Conservation (phyloP, 2,113 vertebrate genomes). For the Empidonax traillii region DNA sequence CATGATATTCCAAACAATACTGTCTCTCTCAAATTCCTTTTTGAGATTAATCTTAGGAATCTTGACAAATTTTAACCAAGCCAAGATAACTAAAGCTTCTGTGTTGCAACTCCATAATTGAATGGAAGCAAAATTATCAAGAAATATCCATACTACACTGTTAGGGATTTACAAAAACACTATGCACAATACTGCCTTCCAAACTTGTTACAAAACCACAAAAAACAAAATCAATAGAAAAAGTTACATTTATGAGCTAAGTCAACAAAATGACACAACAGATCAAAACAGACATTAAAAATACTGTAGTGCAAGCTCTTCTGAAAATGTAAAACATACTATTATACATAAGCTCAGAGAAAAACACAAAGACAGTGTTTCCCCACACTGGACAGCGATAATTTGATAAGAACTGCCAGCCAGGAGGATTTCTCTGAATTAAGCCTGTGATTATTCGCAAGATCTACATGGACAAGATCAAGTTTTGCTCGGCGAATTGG, state of each 20-base stretch:
- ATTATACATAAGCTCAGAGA: background rate
- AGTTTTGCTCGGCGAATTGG: background rate
- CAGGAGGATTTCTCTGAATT: background rate
- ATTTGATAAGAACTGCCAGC: background rate
- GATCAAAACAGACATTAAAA: background rate
- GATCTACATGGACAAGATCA: background rate
- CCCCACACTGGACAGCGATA: background rate
- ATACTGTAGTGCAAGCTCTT: background rate
- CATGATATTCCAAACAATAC: slow-evolving; percentile 71
- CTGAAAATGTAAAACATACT: background rate
- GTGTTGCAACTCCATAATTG: background rate
- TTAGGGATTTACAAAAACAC: background rate
- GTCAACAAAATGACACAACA: background rate
- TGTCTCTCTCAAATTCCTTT: background rate
- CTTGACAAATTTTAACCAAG: background rate
- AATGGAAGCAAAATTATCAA: background rate
- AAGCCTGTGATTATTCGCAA: background rate
- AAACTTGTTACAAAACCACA: background rate
- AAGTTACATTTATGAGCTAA: background rate
- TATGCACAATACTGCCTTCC: background rate
- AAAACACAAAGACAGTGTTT: background rate
- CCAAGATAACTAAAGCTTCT: background rate
- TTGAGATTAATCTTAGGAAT: background rate
- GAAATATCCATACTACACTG: background rate
- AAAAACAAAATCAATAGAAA: background rate